A percentile compares a stretch with the other conserved stretches of the same genome.
Evolutionary conservation across 1,140 invertebrate species (phyloP).

Genomic region (Parapsyche elsis): DNA sequence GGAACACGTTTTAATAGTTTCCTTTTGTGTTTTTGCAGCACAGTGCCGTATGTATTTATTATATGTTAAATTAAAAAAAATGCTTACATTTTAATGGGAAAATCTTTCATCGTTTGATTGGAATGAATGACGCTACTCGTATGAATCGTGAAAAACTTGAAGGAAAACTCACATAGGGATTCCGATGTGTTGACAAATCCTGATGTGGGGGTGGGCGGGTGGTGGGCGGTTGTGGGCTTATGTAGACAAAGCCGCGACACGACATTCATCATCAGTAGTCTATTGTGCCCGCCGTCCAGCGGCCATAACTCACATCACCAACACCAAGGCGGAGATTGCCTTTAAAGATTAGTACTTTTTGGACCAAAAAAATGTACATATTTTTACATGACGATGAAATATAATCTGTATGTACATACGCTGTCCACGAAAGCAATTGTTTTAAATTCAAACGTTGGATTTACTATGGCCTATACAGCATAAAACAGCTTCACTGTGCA

Average conservation of each 20-base stretch:
- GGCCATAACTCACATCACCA: constrained; percentile 46
- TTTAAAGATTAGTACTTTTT: constrained; percentile 25
- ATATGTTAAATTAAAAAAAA: too few species aligned
- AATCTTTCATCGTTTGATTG: too few species aligned
- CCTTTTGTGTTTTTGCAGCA: too few species aligned
- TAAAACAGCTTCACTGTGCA: too few species aligned
- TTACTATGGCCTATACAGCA: too few species aligned
- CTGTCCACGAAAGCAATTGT: too few species aligned
- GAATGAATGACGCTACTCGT: not conserved
- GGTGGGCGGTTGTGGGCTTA: constrained; percentile 22
- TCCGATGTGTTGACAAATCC: constrained; percentile 17
- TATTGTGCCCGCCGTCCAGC: constrained; percentile 41
- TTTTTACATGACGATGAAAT: not conserved
- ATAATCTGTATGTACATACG: too few species aligned
- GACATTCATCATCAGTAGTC: constrained; percentile 50
- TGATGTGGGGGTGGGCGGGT: not conserved
- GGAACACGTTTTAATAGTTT: too few species aligned
- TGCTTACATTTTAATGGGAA: too few species aligned
- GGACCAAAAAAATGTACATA: not conserved
- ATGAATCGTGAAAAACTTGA: not conserved
- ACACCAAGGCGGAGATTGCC: constrained; percentile 21
- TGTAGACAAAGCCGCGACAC: constrained; percentile 37
- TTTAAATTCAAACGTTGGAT: too few species aligned
- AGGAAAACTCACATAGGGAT: not conserved
- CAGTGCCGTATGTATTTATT: too few species aligned